phyloP scores from a whole-genome alignment of 2,113 vertebrate species.

The Chloropsis hardwickii region DNA sequence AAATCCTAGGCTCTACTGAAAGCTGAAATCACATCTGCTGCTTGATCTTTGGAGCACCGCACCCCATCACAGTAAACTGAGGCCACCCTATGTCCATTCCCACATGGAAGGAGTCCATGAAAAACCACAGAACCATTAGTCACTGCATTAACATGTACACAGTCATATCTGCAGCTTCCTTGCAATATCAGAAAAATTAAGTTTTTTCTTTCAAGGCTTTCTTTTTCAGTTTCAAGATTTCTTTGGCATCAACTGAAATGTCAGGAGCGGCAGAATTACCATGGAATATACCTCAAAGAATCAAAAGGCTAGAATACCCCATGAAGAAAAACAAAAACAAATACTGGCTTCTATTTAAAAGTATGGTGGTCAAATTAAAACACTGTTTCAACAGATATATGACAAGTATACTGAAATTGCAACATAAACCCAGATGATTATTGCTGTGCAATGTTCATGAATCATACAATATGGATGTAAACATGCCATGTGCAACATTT shows the following conservation, averaged over 20 bases:
- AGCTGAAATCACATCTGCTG: neutral
- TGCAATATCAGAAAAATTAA: neutral
- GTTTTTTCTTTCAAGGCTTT: neutral
- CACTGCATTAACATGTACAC: neutral
- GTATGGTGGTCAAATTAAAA: neutral
- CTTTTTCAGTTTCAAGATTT: neutral
- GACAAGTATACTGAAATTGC: neutral
- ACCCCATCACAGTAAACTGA: accelerated
- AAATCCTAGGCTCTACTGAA: neutral
- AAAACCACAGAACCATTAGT: neutral
- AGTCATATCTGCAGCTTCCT: neutral
- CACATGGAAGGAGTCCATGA: neutral
- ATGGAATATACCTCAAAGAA: neutral
- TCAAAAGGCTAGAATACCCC: neutral
- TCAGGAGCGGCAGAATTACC: neutral
- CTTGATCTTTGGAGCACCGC: neutral
- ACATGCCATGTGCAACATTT: neutral
- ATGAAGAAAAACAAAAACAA: neutral
- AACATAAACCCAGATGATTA: neutral
- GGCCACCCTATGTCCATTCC: accelerated
- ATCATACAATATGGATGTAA: neutral
- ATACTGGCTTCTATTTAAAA: neutral
- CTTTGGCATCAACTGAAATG: neutral
- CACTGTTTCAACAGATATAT: neutral
- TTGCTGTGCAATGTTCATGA: neutral